Base-by-base conservation (phyloP, 2,113 vertebrate genomes). In the Lampris megalopsis region DNA sequence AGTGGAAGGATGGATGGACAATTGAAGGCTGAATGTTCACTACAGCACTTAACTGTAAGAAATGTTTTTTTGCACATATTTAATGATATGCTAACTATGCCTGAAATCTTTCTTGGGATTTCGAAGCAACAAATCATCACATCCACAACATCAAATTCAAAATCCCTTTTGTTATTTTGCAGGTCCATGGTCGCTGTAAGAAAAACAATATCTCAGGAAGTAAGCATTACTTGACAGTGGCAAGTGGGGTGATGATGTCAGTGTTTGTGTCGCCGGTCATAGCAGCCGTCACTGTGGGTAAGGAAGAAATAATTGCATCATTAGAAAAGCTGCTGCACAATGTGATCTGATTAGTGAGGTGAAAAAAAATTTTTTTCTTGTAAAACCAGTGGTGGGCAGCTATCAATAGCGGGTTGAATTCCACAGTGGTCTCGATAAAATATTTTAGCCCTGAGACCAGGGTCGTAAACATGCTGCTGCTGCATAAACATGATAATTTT, bases 181-280 rank as follows among this genome's bases (percentile, higher is more conserved):
- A 95, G 96, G 95, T 96, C 66, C 93, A 97, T 84, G 94, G 95
- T 81, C 95, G 95, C 84, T 96, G 95, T 86, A 95, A 94, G 90
- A 95, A 95, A 88, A 97, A 96, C 93, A 96, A 92, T 88, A 94
- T 95, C 74, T 96, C 95, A 49, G 92, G 95, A 91, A 96, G 95
- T 92, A 96, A 96, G 88, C 95, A 95, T 90, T 95, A 96, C 89
- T 92, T 96, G 84, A 96, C 95, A 56, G 95, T 97, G 85, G 94
- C 93, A 60, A 95, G 95, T 68, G 95, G 95, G 0, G 92, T 96
- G 69, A 95, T 96, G 86, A 95, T 96, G 86, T 95, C 95, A 40
- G 93, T 96, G 73, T 94, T 96, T 73, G 95, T 96, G 76, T 96
- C 96, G 47, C 95, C 96, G 0, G 94, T 96, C 72, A 93, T 96